Evolutionary conservation across 37 sponge, comb jelly and placozoan genomes (phyloP), one percentile per base, ranked within the genome.

Genomic region (Theonella swinhoei): DNA sequence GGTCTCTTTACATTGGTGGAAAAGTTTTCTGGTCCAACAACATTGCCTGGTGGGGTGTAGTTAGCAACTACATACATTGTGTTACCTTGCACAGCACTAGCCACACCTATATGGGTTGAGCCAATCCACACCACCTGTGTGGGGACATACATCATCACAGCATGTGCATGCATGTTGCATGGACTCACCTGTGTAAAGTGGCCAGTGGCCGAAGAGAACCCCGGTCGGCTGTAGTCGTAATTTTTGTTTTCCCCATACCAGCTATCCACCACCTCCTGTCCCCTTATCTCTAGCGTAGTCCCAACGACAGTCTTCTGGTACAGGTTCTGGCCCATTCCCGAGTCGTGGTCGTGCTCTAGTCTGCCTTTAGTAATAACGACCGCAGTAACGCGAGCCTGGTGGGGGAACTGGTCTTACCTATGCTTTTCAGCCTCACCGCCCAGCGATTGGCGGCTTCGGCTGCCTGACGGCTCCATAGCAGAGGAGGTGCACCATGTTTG

Each of bases 241-340:
- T 88, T 77, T 30, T 88, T 72, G 1, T 88, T 80, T 64, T 97
- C 98, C 24, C 85, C 38, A 79, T 97, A 97, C 98, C 98, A 96
- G 69, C 74, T 85, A 25, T 91, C 81, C 24, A 80, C 87, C 0
- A 64, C 87, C 31, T 79, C 71, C 30, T 77, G 59, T 19, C 72
- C 94, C 3, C 82, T 87, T 35, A 87, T 22, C 33, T 81, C 84
- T 14, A 47, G 54, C 54, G 7, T 7, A n/a, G 80, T 76, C 0
- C 95, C 95, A 17, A 47, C 54, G 11, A 47, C 54, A 17, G 28
- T 73, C 77, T 70, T 82, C 47, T 67, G 82, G 42, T 83, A 83
- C 37, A 96, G 81, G 81, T 96, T 96, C 72, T 96, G 94, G 19
- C 97, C 97, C 89, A 96, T 87, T 0, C 90, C 83, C 33, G 62